These are phyloP conservation scores for Physocephala rufipes DNA, from an alignment of 2,888 invertebrate genomes.

Conservation along the genomic window DNA sequence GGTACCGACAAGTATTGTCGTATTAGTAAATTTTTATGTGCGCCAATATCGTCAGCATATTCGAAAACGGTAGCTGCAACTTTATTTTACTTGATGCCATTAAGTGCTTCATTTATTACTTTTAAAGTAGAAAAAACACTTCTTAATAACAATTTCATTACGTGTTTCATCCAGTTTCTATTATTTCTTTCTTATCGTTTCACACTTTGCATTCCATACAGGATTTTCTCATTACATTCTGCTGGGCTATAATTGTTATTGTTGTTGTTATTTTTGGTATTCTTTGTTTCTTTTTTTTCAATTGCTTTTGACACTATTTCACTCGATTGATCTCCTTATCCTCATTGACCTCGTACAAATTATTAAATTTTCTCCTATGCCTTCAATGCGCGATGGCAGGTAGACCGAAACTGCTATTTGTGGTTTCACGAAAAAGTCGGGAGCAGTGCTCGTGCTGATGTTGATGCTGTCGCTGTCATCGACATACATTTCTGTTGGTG, in stretches of 20 bases:
- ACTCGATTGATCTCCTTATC: too few relatives aligned
- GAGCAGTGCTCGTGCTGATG: conserved; percentile 5
- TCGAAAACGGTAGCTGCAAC: not conserved
- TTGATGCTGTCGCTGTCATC: not conserved
- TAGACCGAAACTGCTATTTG: conserved; percentile 56
- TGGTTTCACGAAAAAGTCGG: conserved; percentile 28
- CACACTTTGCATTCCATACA: not conserved
- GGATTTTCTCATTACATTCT: not conserved
- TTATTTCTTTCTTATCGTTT: not conserved
- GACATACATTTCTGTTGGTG: not conserved
- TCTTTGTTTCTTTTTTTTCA: conserved; percentile 14
- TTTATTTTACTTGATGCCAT: not conserved
- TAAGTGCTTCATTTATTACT: conserved; percentile 14
- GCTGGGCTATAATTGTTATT: conserved; percentile 5
- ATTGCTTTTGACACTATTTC: not conserved
- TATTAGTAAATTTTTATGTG: too few relatives aligned
- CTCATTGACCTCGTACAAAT: too few relatives aligned
- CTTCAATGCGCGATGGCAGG: conserved; percentile 56
- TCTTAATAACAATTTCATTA: conserved; percentile 11
- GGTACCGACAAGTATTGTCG: too few relatives aligned
- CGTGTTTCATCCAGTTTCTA: not conserved
- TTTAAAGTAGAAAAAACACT: conserved; percentile 7
- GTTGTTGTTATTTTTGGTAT: conserved; percentile 9
- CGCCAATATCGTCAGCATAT: conserved; percentile 4
- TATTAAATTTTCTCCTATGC: not conserved